Base-by-base conservation (phyloP, 2,888 invertebrate species). In the Cepaea hortensis region DNA sequence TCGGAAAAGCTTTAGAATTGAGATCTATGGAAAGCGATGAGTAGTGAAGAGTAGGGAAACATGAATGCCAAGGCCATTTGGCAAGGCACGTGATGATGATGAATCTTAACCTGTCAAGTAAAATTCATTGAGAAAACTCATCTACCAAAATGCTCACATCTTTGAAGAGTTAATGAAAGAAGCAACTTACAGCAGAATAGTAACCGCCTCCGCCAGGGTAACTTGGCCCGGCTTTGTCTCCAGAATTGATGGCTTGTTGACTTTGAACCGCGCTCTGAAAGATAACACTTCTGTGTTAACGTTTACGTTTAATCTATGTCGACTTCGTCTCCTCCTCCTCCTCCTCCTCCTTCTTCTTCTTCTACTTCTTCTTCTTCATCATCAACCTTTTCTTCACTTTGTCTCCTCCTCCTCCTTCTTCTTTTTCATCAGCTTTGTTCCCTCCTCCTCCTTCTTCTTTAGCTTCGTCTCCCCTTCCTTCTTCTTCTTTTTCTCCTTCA, bases 151-250 rank as follows among this genome's bases (percentile, higher is more conserved):
- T 11, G 11, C 11, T 6, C 55, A 55, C 11, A 11, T 55, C 3
- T 11, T 11, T 11, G 7, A 9, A 55, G 55, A 55, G 55, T 6
- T 55, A 55, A 55, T 55, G 55, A 55, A 11, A 55, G 55, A 55
- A 55, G 11, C 2, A 11, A 87, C 88, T 87, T 62, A 88, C 88
- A 65, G 86, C 65, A 15, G 68, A 20, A 13, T 70, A 86, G n/a
- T 70, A 82, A 9, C 82, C 48, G 0, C 7, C n/a, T n/a, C 73
- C 70, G 0, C 84, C 88, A 61, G 76, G 75, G 61, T 81, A 87
- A 13, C 15, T 79, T 50, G 88, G 88, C 20, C 81, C 87, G 23
- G 88, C 87, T 68, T 88, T 88, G 75, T 85, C 87, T 9, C 86
- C 84, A 35, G 81, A 75, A 76, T 23, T 70, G 61, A 85, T 85